Evolutionary conservation across 2,888 invertebrate genomes (phyloP).

Genomic region (Hemistola chrysoprasaria): DNA sequence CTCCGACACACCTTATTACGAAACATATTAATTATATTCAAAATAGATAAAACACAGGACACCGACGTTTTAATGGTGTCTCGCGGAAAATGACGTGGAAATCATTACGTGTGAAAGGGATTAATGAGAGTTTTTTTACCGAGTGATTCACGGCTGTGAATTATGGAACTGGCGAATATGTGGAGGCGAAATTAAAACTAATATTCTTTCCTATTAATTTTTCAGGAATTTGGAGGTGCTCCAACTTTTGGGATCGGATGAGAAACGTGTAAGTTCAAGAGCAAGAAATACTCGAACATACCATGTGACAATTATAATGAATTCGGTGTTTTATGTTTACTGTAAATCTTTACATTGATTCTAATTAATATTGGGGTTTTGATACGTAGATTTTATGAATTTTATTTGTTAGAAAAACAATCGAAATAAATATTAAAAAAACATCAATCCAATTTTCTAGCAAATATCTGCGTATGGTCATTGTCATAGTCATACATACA

Average conservation of each 20-base stretch:
- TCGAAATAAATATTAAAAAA: too few relatives aligned
- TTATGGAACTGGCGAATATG: conserved; percentile 10
- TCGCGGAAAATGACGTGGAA: conserved; percentile 41
- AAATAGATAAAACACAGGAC: conserved; percentile 48
- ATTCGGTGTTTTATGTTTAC: not conserved
- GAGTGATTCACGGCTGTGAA: conserved; percentile 22
- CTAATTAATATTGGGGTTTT: too few relatives aligned
- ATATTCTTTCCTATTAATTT: conserved; percentile 33
- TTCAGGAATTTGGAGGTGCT: conserved; percentile 27
- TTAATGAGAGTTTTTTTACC: conserved; percentile 37
- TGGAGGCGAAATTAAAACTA: conserved; percentile 27
- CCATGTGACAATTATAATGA: not conserved
- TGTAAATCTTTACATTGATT: not conserved
- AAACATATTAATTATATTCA: conserved; percentile 44
- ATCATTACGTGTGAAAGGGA: conserved; percentile 46
- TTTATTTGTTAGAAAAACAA: too few relatives aligned
- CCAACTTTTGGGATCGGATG: conserved; percentile 21
- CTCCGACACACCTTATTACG: too few relatives aligned
- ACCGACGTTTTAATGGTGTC: conserved; percentile 55
- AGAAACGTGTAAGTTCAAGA: conserved; percentile 12
- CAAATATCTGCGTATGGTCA: too few relatives aligned
- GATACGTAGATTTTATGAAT: too few relatives aligned
- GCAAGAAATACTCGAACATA: conserved; percentile 3
- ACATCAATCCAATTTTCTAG: too few relatives aligned
- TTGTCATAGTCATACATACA: too few relatives aligned